Evolutionary conservation across 2,113 vertebrate genomes (phyloP), one percentile per base, ranked within the genome.

Genomic region (Chlorocebus sabaeus): DNA sequence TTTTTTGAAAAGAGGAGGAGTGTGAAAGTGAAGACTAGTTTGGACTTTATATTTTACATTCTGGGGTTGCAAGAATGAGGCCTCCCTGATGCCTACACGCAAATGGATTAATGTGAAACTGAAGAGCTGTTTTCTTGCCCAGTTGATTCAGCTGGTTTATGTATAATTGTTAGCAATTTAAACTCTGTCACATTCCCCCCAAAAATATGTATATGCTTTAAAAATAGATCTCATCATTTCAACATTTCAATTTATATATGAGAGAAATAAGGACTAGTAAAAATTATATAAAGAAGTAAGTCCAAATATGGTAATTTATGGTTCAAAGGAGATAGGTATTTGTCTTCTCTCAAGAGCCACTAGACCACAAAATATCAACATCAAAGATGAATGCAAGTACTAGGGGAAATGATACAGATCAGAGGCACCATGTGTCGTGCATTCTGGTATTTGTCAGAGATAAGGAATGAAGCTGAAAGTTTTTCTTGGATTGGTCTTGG

Each of bases 361-460:
- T 64, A 96, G 87, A 84, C 82, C 86, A 90, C 86, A 89, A 76
- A 97, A 82, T 68, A 59, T 93, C 73, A 89, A 27, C 83, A 88
- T 92, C 55, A 87, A 78, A 55, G 82, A 78, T 57, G 70, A 88
- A 61, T 35, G 18, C 48, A 55, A 30, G 38, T 23, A 12, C 70
- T 87, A 8, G 18, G n/a, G 48, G 40, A 85, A 90, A 64, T 27
- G 86, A 75, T 32, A 14, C 18, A 88, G 87, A 93, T 95, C 88
- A 88, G 64, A 93, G 64, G 70, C 3, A 5, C 72, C 22, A 23
- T 45, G 3, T 80, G 50, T 35, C 76, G 73, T 35, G 55, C 87
- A 85, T 93, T 91, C 86, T 92, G 93, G 75, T 68, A 45, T 96
- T 97, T 25, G 18, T 97, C 87, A 96, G 86, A 93, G 95, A 96